Base-by-base conservation (phyloP, 2,113 vertebrate species). In the rabbit (Oryctolagus cuniculus) region DNA sequence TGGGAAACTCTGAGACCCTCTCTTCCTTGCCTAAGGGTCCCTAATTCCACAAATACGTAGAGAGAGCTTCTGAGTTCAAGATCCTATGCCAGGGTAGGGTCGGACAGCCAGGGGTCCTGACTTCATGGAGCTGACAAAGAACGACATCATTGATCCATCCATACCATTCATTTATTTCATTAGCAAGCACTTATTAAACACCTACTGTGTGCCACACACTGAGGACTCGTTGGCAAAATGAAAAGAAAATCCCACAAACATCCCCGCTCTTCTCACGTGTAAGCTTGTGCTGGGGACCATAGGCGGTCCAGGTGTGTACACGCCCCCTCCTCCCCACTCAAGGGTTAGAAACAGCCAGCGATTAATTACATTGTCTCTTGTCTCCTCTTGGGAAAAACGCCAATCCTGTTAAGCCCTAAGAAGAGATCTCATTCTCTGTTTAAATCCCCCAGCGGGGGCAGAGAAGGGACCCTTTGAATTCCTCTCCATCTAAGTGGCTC, bases 311-410 rank as follows among this genome's bases (percentile, higher is more conserved):
- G 34, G 36, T n/a, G 6, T 53, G 55, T 8, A 27, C 3, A 38
- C 29, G 29, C 27, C 61, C 75, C 58, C 53, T 74, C 29, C 55
- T 86, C 29, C 55, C 44, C 55, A 38, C 63, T 87, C 36, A 25
- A 38, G 67, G 25, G 80, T 94, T 85, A 80, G 64, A 94, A 88
- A 81, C 21, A 89, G 55, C 64, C 61, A 7, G 4, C 0, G 3
- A 72, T 80, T 84, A 73, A 81, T 88, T 81, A 44, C 61, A 72
- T 79, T 82, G 89, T 75, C 36, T 66, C 81, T 44, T 77, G 72
- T 82, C 92, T 93, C 80, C 83, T 51, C 74, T 61, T 10, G 67
- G 81, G 89, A 63, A 92, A 96, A 93, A 66, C 64, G 19, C 78
- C 85, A 72, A 58, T 78, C 82, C 91, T 34, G 2, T 58, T 88